Evolutionary conservation across 2,888 invertebrate genomes (phyloP), one percentile per base, ranked within the genome.

Genomic region (Pimpla rufipes): DNA sequence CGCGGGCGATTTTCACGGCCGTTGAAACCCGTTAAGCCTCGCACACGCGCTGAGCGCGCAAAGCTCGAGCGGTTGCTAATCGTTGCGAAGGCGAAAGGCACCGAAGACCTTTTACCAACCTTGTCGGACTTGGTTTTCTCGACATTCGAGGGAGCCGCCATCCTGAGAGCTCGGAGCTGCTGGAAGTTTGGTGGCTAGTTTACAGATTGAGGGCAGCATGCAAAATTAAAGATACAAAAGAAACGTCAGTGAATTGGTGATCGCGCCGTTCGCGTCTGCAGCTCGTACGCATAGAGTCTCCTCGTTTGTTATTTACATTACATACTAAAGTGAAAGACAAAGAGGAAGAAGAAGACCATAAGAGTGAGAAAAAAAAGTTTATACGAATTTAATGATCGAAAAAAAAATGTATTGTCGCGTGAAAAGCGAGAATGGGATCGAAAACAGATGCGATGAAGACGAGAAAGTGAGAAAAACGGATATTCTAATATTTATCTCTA

Each of bases 131-230:
- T 97, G 92, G 96, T 97, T 95, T 96, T 97, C 94, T 96, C 95
- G 94, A 96, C 94, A 95, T 97, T 96, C 88, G 97, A 98, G 71
- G 98, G 97, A 90, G 97, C 97, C 87, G 97, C 97, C 95, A 96
- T 96, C 93, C 97, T 96, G 89, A 98, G 95, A 91, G 96, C 95
- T 94, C 97, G 95, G 94, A 98, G 96, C 93, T 96, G 95, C 93
- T 96, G 95, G 93, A 96, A 95, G 94, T 96, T 97, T 88, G 95
- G 94, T 90, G 97, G 97, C 98, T 98, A 93, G 85, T 87, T 87
- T 88, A 88, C 88, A 89, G 82, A 90, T 90, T 64, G 87, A 87
- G 88, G 88, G 91, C 92, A 91, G 92, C 93, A 92, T 92, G 92
- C 92, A 92, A 93, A 91, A 85, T 90, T 89, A 88, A 92, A 88